These are phyloP conservation scores for Aramus guarauna DNA, from an alignment of 2,113 vertebrate species.

Conservation along the genomic window DNA sequence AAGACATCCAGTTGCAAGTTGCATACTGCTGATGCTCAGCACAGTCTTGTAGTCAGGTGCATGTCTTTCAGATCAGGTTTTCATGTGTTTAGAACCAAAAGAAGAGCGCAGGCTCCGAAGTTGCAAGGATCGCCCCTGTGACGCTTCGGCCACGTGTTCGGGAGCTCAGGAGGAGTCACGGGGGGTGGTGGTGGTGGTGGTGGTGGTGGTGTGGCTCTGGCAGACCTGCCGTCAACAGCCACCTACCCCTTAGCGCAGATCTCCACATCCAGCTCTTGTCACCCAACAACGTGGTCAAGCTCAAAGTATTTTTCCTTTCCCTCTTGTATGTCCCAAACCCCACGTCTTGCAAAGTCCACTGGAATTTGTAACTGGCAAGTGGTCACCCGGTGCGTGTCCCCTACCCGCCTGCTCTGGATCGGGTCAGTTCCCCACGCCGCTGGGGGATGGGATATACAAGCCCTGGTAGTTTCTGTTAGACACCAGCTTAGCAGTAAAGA, in stretches of 20 bases:
- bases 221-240: neutral
- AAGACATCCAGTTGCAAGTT: neutral
- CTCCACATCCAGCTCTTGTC: neutral
- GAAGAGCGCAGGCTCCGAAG: neutral
- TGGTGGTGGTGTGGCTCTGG: neutral
- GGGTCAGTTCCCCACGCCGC: neutral
- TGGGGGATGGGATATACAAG: neutral
- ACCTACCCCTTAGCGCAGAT: neutral
- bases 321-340: neutral
- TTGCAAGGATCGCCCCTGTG: neutral
- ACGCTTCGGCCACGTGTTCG: neutral
- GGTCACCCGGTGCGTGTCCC: neutral
- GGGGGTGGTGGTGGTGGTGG: no score
- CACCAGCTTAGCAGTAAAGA: neutral
- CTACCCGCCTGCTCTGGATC: neutral
- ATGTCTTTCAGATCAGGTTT: neutral
- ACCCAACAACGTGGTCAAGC: neutral
- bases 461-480: neutral
- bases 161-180: neutral
- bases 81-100: neutral
- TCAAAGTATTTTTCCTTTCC: neutral
- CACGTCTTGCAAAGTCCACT: neutral
- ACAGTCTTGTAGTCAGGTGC: neutral
- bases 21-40: neutral
- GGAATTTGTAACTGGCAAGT: neutral